Percentiles rank a stretch among this genome's conserved stretches.
These are phyloP conservation scores for Novumbra hubbsi DNA, from an alignment of 2,797 vertebrate species.

Conservation along the genomic window DNA sequence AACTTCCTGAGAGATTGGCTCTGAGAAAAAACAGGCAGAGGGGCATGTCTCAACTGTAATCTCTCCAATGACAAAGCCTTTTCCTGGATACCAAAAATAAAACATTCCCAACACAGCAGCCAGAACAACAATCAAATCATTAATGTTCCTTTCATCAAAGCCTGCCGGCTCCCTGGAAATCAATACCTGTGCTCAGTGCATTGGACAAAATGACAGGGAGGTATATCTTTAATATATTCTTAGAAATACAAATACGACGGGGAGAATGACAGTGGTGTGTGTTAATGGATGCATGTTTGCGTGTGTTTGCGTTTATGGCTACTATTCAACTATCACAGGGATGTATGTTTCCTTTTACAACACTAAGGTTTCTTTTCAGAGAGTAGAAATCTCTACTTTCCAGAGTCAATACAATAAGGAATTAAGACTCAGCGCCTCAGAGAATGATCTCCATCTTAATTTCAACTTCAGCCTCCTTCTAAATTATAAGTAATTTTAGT, in stretches of 20 bases:
- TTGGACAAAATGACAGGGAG: conserved; percentile 21
- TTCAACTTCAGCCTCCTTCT: conserved; percentile 37
- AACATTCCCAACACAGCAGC: no score
- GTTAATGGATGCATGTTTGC: neutral
- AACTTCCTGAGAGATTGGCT: conserved; percentile 48
- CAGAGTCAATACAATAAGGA: conserved; percentile 15
- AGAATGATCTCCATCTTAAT: conserved; percentile 42
- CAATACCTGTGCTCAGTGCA: conserved; percentile 40
- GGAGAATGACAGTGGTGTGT: neutral
- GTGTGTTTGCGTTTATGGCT: neutral
- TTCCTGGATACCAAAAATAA: conserved; percentile 5
- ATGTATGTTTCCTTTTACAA: conserved; percentile 23
- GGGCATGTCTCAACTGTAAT: conserved; percentile 40
- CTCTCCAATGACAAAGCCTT: conserved; percentile 36
- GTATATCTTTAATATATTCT: conserved; percentile 6
- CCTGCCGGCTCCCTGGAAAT: conserved; percentile 36
- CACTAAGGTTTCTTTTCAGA: conserved; percentile 11
- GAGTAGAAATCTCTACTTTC: conserved; percentile 8
- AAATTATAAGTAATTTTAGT: no score
- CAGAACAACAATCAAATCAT: conserved; percentile 30
- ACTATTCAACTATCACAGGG: neutral
- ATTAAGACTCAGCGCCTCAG: conserved; percentile 29
- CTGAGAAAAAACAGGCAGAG: conserved; percentile 41
- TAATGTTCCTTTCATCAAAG: conserved; percentile 37
- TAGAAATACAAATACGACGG: neutral